Percentiles rank a stretch among this genome's conserved stretches.
These are phyloP conservation scores for Nesidiocoris tenuis DNA, from an alignment of 2,888 invertebrate genomes.

Conservation along the genomic window DNA sequence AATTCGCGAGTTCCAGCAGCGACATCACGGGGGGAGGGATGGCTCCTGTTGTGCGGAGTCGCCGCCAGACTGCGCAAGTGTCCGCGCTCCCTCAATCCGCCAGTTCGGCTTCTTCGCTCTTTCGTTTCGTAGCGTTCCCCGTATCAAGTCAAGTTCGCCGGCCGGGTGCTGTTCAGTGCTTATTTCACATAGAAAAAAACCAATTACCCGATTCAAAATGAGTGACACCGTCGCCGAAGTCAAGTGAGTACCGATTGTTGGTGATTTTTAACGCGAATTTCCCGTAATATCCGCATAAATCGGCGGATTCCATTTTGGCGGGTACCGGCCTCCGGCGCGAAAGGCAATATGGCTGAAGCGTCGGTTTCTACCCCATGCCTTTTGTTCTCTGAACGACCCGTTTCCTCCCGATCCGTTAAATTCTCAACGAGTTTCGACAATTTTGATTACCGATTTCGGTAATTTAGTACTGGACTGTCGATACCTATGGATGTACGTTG, in stretches of 20 bases:
- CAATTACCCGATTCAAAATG: conserved; percentile 57
- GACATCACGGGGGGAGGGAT: no score
- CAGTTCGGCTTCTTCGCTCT: conserved; percentile 52
- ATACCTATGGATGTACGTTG: no score
- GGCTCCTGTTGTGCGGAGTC: background rate
- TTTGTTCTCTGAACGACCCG: background rate
- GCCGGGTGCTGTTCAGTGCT: conserved; percentile 41
- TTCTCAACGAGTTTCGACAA: no score
- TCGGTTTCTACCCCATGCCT: conserved; percentile 18
- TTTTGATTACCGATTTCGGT: no score
- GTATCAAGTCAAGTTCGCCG: conserved; percentile 14
- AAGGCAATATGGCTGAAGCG: conserved; percentile 47
- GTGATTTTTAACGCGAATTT: background rate
- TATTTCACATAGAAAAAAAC: conserved; percentile 3
- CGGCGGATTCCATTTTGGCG: conserved; percentile 37
- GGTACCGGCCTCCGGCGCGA: conserved; percentile 26
- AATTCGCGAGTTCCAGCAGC: no score
- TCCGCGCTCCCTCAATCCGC: conserved; percentile 25
- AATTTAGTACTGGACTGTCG: no score
- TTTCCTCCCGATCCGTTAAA: no score
- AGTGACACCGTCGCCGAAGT: conserved; percentile 64
- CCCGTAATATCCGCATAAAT: background rate
- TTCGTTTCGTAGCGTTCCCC: conserved; percentile 51
- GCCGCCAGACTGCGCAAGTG: conserved; percentile 33
- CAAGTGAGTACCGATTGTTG: conserved; percentile 61